phyloP scores from a whole-genome alignment of 2,797 vertebrate genomes.

The Ctenochaetus hawaiiensis region DNA sequence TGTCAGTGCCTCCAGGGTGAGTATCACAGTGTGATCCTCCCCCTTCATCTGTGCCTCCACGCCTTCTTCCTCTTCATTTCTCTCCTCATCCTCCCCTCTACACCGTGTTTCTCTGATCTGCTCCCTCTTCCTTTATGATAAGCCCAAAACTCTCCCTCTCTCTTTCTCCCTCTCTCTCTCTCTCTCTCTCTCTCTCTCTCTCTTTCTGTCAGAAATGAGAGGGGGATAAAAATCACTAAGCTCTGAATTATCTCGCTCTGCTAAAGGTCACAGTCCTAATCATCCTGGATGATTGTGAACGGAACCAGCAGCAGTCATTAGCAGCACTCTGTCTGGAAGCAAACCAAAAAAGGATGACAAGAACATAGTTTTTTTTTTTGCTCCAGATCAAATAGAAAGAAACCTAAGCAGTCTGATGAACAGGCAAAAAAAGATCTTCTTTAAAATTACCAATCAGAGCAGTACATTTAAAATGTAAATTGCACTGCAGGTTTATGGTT shows the following conservation, averaged over 20 bases:
- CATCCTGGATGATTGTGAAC: conserved; percentile 66
- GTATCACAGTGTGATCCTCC: conserved; percentile 72
- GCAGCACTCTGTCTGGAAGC: conserved; percentile 68
- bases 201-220: conserved; percentile 56
- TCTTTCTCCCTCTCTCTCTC: conserved; percentile 3
- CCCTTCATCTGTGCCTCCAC: conserved; percentile 59
- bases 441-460: neutral
- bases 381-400: conserved; percentile 37
- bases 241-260: conserved; percentile 77
- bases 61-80: conserved; percentile 57
- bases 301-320: conserved; percentile 76
- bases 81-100: conserved; percentile 53
- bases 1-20: conserved; percentile 76
- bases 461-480: neutral
- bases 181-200: conserved; percentile 8
- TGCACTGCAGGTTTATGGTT: neutral
- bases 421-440: neutral
- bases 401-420: conserved; percentile 2
- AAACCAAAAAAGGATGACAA: conserved; percentile 55
- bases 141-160: conserved; percentile 24
- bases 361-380: conserved; percentile 47
- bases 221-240: conserved; percentile 72
- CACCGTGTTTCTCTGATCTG: conserved; percentile 59
- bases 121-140: conserved; percentile 51
- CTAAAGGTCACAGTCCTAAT: conserved; percentile 84